phyloP scores from a whole-genome alignment of 2,888 invertebrate species.

The Bibio marci region DNA sequence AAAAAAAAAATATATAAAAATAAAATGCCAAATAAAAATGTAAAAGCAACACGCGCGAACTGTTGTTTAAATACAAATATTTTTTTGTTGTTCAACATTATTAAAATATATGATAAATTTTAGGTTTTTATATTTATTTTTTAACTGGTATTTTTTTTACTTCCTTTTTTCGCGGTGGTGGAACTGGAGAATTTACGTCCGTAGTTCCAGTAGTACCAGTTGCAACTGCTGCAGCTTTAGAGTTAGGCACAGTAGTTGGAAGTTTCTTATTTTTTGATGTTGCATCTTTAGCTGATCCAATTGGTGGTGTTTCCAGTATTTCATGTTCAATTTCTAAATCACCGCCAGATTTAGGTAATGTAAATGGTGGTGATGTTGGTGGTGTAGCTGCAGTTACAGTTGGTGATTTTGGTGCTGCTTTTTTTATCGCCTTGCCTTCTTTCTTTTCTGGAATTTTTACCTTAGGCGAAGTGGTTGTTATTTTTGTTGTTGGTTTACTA shows the following conservation, averaged over 20 bases:
- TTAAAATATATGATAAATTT: too few relatives aligned
- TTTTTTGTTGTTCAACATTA: too few relatives aligned
- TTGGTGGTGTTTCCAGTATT: conserved; percentile 2
- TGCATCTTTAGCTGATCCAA: neutral
- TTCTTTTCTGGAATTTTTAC: neutral
- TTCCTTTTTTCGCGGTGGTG: conserved; percentile 35
- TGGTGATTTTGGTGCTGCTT: conserved; percentile 1
- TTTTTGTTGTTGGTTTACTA: conserved; percentile 1
- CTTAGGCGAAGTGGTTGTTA: neutral
- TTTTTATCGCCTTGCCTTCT: neutral
- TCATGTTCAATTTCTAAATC: conserved; percentile 1
- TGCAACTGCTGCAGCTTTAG: conserved; percentile 5
- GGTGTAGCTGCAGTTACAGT: conserved; percentile 6
- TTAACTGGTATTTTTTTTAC: conserved; percentile 27
- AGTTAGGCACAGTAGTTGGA: conserved; percentile 4
- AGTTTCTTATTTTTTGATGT: conserved; percentile 6
- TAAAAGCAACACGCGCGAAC: too few relatives aligned
- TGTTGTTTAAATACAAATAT: too few relatives aligned
- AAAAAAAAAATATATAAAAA: too few relatives aligned
- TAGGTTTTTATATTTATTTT: too few relatives aligned
- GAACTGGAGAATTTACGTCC: conserved; percentile 30
- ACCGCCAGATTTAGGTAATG: neutral
- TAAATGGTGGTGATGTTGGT: conserved; percentile 2
- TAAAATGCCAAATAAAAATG: too few relatives aligned
- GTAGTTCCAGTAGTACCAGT: conserved; percentile 1